A percentile compares a stretch with the other conserved stretches of the same genome.
Conservation (phyloP, 2,113 vertebrate genomes). For the Plecturocebus donacophilus region DNA sequence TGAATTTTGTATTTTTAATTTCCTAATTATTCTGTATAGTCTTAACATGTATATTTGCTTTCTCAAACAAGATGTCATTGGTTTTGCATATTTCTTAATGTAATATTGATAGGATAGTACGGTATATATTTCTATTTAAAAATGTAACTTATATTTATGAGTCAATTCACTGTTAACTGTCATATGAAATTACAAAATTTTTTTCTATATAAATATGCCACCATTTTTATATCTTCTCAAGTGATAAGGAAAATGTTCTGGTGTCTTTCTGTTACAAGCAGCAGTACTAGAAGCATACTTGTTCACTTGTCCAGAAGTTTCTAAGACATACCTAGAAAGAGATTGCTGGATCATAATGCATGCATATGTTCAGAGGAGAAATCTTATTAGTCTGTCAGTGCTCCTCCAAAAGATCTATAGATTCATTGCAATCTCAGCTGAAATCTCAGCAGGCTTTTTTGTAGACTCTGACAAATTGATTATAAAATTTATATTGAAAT, state of each 20-base stretch:
- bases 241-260: neutral
- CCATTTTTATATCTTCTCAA: neutral
- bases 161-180: neutral
- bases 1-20: neutral
- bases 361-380: neutral
- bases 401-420: neutral
- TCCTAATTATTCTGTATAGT: neutral
- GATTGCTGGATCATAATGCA: neutral
- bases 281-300: neutral
- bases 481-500: neutral
- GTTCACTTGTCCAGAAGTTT: neutral
- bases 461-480: neutral
- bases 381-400: neutral
- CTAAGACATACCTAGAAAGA: neutral
- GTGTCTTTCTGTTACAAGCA: neutral
- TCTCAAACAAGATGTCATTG: neutral
- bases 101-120: neutral
- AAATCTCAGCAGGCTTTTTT: neutral
- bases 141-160: neutral
- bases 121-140: neutral
- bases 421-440: neutral
- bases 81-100: neutral
- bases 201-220: neutral
- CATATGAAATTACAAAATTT: neutral
- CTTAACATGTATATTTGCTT: neutral